A percentile compares a stretch with the other conserved stretches of the same genome.
Conservation (phyloP, 2,113 vertebrate species). For the Bombycilla garrulus region DNA sequence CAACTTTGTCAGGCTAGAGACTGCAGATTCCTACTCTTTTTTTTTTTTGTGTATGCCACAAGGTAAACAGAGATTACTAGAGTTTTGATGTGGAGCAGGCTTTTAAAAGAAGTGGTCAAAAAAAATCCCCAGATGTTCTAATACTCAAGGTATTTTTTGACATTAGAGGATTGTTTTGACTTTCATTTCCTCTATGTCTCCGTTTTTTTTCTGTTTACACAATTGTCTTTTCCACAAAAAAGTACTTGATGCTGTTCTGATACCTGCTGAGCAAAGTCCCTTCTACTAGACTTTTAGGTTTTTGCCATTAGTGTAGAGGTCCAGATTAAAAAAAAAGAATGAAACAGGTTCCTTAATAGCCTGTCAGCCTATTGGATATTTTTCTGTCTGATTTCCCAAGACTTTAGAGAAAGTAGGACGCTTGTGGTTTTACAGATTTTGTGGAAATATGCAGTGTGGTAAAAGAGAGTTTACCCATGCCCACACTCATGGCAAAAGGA, state of each 20-base stretch:
- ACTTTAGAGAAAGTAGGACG: not conserved
- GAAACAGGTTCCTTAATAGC: not conserved
- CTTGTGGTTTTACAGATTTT: not conserved
- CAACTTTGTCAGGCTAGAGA: not conserved
- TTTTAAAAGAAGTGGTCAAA: not conserved
- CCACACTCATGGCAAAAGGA: not conserved
- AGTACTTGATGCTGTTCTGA: not conserved
- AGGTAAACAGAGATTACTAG: not conserved
- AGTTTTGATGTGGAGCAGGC: not conserved
- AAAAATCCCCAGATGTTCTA: rapidly evolving
- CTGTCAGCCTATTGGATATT: not conserved
- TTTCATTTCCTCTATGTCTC: not conserved
- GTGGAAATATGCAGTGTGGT: not conserved
- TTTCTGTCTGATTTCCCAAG: not conserved
- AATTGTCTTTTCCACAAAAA: not conserved
- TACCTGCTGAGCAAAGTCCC: rapidly evolving
- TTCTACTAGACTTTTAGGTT: not conserved
- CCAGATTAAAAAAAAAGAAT: not conserved
- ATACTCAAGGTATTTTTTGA: not conserved
- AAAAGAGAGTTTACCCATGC: not conserved
- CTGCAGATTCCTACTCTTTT: not conserved
- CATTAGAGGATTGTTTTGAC: not conserved
- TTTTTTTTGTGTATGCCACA: not conserved
- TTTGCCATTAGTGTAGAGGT: not conserved
- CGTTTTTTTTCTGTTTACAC: not conserved